Evolutionary conservation across 2,797 vertebrate species (phyloP).

Genomic region (Cossypha dichroa): DNA sequence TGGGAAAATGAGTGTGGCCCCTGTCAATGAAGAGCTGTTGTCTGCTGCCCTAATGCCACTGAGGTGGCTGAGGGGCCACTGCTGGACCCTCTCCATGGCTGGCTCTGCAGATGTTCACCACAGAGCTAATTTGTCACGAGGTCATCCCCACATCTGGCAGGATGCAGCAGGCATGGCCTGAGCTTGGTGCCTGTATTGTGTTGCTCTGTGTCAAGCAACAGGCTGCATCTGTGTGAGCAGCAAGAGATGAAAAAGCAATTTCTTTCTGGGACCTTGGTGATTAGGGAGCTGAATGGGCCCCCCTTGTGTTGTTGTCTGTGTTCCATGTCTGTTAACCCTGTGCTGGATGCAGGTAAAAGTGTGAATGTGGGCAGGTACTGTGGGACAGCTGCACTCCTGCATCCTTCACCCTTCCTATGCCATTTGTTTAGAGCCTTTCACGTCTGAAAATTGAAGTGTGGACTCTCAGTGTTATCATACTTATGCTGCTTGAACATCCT

Average conservation of each 20-base stretch:
- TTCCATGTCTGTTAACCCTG: accelerated
- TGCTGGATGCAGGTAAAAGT: background rate
- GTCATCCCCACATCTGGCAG: background rate
- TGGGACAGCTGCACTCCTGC: background rate
- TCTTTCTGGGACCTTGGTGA: background rate
- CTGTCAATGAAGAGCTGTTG: background rate
- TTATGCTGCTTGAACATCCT: background rate
- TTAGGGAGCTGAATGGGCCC: background rate
- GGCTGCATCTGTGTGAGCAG: background rate
- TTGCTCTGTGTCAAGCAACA: background rate
- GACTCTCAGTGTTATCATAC: background rate
- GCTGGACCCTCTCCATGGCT: background rate
- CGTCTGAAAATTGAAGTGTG: background rate
- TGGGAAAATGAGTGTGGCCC: accelerated
- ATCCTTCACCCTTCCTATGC: background rate
- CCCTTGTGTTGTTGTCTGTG: background rate
- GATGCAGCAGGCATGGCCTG: background rate
- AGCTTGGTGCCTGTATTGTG: background rate
- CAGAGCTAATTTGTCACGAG: background rate
- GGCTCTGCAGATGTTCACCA: background rate
- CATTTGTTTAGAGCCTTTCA: background rate
- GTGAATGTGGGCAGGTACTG: accelerated
- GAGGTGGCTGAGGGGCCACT: background rate
- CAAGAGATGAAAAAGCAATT: background rate
- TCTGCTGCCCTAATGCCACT: background rate